Evolutionary conservation across 2,888 invertebrate genomes (phyloP), one percentile per base, ranked within the genome.

Genomic region (Autographa gamma): DNA sequence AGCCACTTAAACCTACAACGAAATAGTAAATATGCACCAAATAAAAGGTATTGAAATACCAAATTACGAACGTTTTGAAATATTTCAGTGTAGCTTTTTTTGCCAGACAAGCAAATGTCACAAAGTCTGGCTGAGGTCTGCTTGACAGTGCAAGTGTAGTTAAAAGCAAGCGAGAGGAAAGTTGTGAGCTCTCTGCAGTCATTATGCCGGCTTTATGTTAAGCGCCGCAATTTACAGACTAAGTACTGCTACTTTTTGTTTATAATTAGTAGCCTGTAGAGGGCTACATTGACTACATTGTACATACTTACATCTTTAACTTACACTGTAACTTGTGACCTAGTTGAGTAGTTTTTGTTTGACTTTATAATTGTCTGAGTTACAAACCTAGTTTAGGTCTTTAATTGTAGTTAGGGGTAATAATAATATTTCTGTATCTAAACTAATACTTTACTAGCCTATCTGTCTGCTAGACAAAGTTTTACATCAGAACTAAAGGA

Each of bases 61-160:
- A 5, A 34, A 1, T 41, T 41, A 43, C 16, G 14, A 41, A 3
- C 43, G 14, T 14, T 5, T 14, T 13, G 13, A 13, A 11, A 43
- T 48, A 48, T 48, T 13, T 43, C n/a, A 4, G 48, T 48, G n/a
- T 16, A 48, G 54, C 19, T 54, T 56, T 8, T 7, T 11, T 54
- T 54, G 54, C 54, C 25, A 19, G 54, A 19, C 19, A 1, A 56
- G 54, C 25, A 54, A 19, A 54, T 18, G 13, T 13, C 19, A 19
- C 11, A 11, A 25, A 48, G 48, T 48, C n/a, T 25, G 25, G 1
- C 25, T 25, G 11, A 18, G 19, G 11, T 19, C 19, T 13, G 13
- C 54, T 64, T 69, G 66, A 14, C 54, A 16, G 32, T 5, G 25
- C 9, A 60, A 65, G 41, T 60, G 69, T 69, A 69, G 78, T 65